Evolutionary conservation across 2,113 vertebrate genomes (phyloP).

Genomic region (Poicephalus gulielmi): DNA sequence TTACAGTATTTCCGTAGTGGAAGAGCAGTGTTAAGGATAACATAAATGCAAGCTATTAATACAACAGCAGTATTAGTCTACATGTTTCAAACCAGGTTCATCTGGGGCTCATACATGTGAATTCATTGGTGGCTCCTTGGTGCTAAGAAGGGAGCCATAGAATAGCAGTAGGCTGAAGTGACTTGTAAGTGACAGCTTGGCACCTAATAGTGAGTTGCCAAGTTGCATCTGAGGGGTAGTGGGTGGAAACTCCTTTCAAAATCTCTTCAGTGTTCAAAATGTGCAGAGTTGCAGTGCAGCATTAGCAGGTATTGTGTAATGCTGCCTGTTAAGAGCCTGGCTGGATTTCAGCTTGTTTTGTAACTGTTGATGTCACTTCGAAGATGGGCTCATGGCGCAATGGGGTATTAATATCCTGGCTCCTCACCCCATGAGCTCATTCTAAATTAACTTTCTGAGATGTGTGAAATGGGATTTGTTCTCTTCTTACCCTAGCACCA

Average conservation of each 20-base stretch:
- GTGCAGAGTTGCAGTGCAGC: neutral
- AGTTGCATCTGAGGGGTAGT: slow-evolving; percentile 24
- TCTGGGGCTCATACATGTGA: neutral
- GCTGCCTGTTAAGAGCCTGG: slow-evolving; percentile 60
- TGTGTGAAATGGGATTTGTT: neutral
- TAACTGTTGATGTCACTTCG: slow-evolving; percentile 38
- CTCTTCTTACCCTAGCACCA: neutral
- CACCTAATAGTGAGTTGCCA: slow-evolving; percentile 43
- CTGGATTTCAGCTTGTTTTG: slow-evolving; percentile 55
- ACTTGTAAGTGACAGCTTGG: slow-evolving; percentile 63
- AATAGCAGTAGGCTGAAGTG: slow-evolving; percentile 43
- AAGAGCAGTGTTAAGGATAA: neutral
- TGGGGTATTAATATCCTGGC: slow-evolving; percentile 35
- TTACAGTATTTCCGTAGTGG: neutral
- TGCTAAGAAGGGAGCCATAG: neutral
- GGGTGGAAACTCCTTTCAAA: slow-evolving; percentile 53
- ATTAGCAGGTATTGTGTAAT: slow-evolving; percentile 55
- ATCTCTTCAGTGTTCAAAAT: slow-evolving; percentile 34
- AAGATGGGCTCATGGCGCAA: neutral
- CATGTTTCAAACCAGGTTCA: neutral
- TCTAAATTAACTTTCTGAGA: neutral
- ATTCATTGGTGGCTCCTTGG: neutral
- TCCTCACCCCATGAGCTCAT: neutral
- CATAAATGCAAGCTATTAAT: neutral
- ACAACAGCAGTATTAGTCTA: neutral